Evolutionary conservation across 1,140 invertebrate genomes (phyloP), one percentile per base, ranked within the genome.

Genomic region (Callitettix versicolor): DNA sequence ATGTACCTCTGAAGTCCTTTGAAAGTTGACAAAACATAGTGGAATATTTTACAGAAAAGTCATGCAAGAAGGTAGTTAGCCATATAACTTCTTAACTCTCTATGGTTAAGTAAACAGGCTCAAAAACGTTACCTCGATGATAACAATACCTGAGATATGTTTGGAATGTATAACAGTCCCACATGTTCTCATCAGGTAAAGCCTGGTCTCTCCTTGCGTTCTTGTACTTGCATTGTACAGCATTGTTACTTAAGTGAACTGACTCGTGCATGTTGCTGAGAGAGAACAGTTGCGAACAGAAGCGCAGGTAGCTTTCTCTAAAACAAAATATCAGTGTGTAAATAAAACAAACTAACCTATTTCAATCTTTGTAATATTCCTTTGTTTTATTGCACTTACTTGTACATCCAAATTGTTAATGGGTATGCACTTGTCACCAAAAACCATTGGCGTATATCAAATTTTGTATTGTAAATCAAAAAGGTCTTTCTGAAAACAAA

Each of bases 381-480:
- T 30, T 4, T 4, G 26, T 30, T 30, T 30, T 30, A 30, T 30
- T 22, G 36, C 48, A 60, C 71, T 73, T 75, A 88, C 84, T 84
- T 88, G 72, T 93, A 95, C 72, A 94, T 85, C 91, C 91, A 97
- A 20, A 96, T 82, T 2, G 88, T 91, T 15, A 96, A 67, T 1
- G 93, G 93, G 67, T 91, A 87, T 60, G 86, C 86, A 68, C 84
- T 86, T 1, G 90, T 92, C 3, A 95, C 84, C 38, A 97, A 73
- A 72, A 97, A 95, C 90, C 90, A 93, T 68, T 91, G 88, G 1
- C 88, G 75, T 55, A 95, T 95, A 69, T 95, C 91, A 66, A 95
- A 95, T 76, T 95, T 95, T 2, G 90, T 94, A 60, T 88, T 81
- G 68, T 92, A 85, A 57, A 95, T 82, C 17, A 94, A 76, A 42